Conservation (phyloP, 2,113 vertebrate species). For the Cyrtonyx montezumae region DNA sequence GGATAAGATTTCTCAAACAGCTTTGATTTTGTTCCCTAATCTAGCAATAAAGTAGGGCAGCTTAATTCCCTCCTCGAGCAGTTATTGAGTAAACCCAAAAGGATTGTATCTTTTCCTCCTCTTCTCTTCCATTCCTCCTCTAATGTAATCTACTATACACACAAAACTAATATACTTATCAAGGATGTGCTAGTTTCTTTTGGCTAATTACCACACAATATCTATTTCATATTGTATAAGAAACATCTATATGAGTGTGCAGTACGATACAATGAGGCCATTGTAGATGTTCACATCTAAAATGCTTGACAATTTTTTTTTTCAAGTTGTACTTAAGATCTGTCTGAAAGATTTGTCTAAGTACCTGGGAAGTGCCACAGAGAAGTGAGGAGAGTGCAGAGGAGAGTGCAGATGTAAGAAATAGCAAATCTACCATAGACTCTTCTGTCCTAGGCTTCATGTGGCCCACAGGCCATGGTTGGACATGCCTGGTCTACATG, state of each 20-base stretch:
- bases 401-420: background rate
- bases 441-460: background rate
- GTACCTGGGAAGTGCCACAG: background rate
- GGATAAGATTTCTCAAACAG: background rate
- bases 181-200: background rate
- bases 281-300: background rate
- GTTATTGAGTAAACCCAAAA: background rate
- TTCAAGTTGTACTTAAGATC: background rate
- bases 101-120: background rate
- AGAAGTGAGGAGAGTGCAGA: background rate
- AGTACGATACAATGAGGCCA: background rate
- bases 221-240: accelerated
- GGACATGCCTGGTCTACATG: background rate
- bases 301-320: background rate
- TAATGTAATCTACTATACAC: background rate
- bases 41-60: background rate
- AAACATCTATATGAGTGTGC: background rate
- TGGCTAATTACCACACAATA: background rate
- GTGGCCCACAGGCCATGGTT: no score
- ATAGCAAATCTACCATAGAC: background rate
- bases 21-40: background rate
- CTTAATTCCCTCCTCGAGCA: background rate
- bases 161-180: background rate
- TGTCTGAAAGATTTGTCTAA: background rate
- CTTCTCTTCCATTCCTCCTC: background rate